Percentiles rank a stretch among this genome's conserved stretches.
phyloP scores from a whole-genome alignment of 2,888 invertebrate species.

The Hydriomena furcata region DNA sequence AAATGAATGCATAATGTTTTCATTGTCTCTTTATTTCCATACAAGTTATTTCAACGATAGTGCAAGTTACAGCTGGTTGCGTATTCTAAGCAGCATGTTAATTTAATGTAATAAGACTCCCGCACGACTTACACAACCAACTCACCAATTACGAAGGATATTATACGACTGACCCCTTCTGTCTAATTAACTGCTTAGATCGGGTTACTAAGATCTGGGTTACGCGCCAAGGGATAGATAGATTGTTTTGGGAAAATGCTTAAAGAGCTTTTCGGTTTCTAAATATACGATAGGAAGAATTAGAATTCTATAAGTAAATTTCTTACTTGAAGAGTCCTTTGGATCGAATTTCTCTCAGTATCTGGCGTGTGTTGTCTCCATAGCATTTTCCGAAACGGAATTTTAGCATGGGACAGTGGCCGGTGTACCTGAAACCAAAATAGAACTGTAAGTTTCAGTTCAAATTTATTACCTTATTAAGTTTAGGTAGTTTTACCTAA shows the following conservation, averaged over 20 bases:
- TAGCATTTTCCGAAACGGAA: conserved; percentile 88
- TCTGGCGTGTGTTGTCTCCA: conserved; percentile 87
- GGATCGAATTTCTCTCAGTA: conserved; percentile 82
- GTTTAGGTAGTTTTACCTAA: conserved; percentile 13
- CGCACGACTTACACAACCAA: neutral
- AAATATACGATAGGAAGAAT: neutral
- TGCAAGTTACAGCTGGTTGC: conserved; percentile 11
- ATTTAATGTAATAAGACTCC: neutral
- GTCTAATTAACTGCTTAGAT: conserved; percentile 18
- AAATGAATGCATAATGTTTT: conserved; percentile 23
- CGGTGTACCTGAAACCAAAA: conserved; percentile 84
- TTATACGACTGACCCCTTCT: conserved; percentile 20
- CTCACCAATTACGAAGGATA: conserved; percentile 18
- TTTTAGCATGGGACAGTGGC: conserved; percentile 88
- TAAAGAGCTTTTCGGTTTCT: no score
- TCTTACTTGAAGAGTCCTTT: conserved; percentile 77
- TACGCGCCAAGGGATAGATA: conserved; percentile 9
- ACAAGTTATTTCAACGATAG: conserved; percentile 19
- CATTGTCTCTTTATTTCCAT: conserved; percentile 23
- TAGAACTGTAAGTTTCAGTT: no score
- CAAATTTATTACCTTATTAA: no score
- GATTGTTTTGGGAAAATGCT: conserved; percentile 4
- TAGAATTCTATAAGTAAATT: neutral
- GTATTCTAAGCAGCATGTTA: neutral
- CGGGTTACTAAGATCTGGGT: conserved; percentile 17